Base-by-base conservation (phyloP, 2,888 invertebrate species). In the Tachystola acroxantha region DNA sequence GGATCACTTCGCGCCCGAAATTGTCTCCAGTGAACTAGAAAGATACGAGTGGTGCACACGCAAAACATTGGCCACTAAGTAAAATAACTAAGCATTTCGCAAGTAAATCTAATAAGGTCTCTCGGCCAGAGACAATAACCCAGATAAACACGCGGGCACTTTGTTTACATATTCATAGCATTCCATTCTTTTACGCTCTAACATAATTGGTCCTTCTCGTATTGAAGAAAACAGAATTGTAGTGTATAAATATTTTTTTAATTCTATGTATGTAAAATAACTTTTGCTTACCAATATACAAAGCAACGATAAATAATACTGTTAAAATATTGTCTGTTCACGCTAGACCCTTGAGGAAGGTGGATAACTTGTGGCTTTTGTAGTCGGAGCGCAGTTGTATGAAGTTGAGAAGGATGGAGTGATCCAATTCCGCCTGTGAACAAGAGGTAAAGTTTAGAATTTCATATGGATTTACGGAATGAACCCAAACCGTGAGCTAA, bases 351-450 rank as follows among this genome's bases (percentile, higher is more conserved):
- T 90, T 90, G 26, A 90, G 77, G 56, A 89, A 89, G 48, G 84
- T 91, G 12, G 92, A 91, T 45, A 94, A 88, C 69, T 95, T 96
- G 61, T 96, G 94, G 32, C 92, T 93, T 75, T 97, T 97, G 85
- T 95, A 98, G 82, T 99, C 99, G 3, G 94, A 93, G 40, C 99
- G 90, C 16, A 98, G 89, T 74, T 98, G 97, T 53, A 99, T 95
- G 77, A 99, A 99, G 79, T 93, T 96, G 51, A 94, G 90, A 20
- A 99, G 89, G 45, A 98, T 94, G 0, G 95, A 92, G 51, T 94
- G 93, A 68, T 99, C 99, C 69, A 98, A 78, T 64, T 94, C 93
- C 58, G 94, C 94, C 97, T 98, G 88, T 48, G n/a, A 13, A 57
- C 36, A 42, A 32, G 32, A 20, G 36, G 20, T n/a, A 7, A 7